A percentile compares a stretch with the other conserved stretches of the same genome.
Conservation (phyloP, 2,797 vertebrate species). For the Threskiornis aethiopicus region DNA sequence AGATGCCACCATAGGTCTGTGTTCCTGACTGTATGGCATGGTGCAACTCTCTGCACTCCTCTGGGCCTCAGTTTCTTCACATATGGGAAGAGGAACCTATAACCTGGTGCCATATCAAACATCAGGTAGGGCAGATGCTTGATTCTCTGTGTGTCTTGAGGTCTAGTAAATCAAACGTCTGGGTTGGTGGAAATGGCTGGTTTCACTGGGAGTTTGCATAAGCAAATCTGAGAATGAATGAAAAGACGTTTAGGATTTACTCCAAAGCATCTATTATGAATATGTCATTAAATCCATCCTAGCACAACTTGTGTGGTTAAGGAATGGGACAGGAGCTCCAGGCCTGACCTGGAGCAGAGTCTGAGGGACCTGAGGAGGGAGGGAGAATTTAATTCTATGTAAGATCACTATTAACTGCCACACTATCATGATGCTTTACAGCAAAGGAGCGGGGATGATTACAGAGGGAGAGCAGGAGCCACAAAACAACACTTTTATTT, state of each 20-base stretch:
- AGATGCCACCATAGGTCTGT: neutral
- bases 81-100: neutral
- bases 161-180: neutral
- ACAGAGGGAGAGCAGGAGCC: neutral
- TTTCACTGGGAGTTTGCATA: neutral
- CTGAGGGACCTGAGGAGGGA: neutral
- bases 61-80: neutral
- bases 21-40: neutral
- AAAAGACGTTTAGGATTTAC: neutral
- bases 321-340: neutral
- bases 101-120: neutral
- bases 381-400: neutral
- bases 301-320: neutral
- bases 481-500: constrained; percentile 22
- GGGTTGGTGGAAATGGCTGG: neutral
- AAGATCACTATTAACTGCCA: neutral
- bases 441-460: neutral
- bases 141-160: neutral
- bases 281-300: neutral
- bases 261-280: neutral
- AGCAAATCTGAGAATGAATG: neutral
- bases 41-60: neutral
- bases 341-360: neutral
- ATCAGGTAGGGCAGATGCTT: neutral
- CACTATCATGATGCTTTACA: neutral